Evolutionary conservation across 2,113 vertebrate species (phyloP).

Genomic region (Cyanocitta stelleri): DNA sequence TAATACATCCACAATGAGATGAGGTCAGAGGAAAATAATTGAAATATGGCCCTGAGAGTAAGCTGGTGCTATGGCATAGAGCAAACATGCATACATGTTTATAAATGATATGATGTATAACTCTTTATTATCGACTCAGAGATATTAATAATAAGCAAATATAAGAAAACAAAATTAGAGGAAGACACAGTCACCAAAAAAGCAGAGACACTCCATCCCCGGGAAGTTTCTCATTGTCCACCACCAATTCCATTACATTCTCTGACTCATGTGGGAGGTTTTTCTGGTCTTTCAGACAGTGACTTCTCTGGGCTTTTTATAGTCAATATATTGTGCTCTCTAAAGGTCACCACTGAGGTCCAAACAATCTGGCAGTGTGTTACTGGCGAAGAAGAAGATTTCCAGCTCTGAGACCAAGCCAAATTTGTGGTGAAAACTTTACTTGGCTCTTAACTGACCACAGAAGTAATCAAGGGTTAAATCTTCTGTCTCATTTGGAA

Average conservation of each 20-base stretch:
- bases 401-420: background rate
- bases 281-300: background rate
- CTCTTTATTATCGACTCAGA: background rate
- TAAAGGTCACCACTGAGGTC: background rate
- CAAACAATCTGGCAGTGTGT: background rate
- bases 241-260: background rate
- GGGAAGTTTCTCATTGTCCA: background rate
- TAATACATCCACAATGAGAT: background rate
- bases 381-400: background rate
- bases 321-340: background rate
- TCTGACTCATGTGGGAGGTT: background rate
- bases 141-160: background rate
- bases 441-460: background rate
- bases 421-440: background rate
- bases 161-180: background rate
- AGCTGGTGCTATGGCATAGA: background rate
- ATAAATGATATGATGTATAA: background rate
- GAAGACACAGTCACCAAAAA: background rate
- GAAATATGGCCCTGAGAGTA: background rate
- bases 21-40: background rate
- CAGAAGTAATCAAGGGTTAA: background rate
- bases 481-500: background rate
- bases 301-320: background rate
- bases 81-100: background rate
- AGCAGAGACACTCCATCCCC: background rate